Conservation (phyloP, 1,140 invertebrate genomes). For the Paralvinella palmiformis region DNA sequence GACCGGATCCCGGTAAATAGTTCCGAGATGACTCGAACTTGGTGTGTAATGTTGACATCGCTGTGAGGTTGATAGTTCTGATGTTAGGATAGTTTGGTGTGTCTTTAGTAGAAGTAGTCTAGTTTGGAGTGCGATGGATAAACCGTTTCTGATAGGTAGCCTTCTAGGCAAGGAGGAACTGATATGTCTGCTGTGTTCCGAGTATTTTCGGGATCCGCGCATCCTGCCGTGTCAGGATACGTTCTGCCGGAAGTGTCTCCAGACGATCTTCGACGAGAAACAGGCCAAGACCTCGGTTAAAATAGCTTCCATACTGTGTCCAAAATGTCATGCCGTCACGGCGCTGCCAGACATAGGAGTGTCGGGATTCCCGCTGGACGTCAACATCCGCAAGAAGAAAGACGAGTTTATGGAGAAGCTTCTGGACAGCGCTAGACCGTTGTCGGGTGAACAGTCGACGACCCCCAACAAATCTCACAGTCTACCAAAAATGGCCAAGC, state of each 20-base stretch:
- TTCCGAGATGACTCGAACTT: no score
- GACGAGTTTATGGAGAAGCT: background rate
- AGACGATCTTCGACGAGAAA: background rate
- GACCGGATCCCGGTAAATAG: no score
- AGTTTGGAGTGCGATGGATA: no score
- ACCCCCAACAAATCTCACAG: no score
- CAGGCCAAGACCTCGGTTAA: background rate
- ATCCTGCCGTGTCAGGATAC: conserved; percentile 5
- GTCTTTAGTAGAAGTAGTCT: no score
- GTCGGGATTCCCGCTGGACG: background rate
- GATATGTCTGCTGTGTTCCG: background rate
- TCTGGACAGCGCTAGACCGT: background rate
- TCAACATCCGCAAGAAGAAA: background rate
- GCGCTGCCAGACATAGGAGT: background rate
- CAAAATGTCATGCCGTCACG: background rate
- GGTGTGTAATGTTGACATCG: no score
- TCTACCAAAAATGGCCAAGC: no score
- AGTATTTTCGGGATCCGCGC: conserved; percentile 7
- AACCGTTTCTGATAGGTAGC: background rate
- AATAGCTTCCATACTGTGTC: conserved; percentile 1
- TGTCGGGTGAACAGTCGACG: no score
- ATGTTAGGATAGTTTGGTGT: no score
- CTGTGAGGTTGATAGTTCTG: no score
- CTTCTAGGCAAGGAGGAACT: background rate
- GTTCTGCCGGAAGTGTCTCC: conserved; percentile 1